Conservation (phyloP, 2,797 vertebrate species). For the Oryzias sinensis region DNA sequence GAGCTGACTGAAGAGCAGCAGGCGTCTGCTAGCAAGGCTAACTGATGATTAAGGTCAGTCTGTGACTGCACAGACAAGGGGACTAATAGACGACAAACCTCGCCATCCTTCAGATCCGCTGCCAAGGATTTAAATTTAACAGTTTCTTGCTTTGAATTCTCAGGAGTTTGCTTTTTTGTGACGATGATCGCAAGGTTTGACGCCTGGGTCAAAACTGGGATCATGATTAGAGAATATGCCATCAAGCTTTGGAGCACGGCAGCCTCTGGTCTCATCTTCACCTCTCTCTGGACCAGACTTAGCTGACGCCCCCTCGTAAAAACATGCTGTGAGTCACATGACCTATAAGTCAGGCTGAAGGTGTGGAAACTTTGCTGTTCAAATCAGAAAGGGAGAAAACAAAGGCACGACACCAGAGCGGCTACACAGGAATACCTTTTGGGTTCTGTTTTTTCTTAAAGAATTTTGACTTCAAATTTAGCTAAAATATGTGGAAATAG, state of each 20-base stretch:
- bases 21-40: constrained; percentile 65
- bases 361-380: constrained; percentile 42
- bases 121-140: constrained; percentile 14
- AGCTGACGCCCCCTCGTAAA: constrained; percentile 20
- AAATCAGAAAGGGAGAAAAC: constrained; percentile 19
- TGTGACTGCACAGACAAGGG: constrained; percentile 31
- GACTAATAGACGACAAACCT: constrained; percentile 51
- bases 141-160: background rate
- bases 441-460: constrained; percentile 14
- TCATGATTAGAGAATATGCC: background rate
- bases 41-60: constrained; percentile 75
- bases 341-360: constrained; percentile 27
- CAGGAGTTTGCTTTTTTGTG: background rate
- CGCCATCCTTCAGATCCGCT: constrained; percentile 26
- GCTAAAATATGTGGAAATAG: too few species aligned
- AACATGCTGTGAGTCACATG: constrained; percentile 41
- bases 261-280: background rate
- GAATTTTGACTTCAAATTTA: background rate
- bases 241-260: background rate
- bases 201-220: background rate
- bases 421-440: constrained; percentile 2
- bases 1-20: constrained; percentile 67
- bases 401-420: constrained; percentile 2
- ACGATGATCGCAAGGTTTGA: background rate
- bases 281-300: constrained; percentile 23